Evolutionary conservation across 2,888 invertebrate species (phyloP).

Genomic region (Aproaerema taeniolella): DNA sequence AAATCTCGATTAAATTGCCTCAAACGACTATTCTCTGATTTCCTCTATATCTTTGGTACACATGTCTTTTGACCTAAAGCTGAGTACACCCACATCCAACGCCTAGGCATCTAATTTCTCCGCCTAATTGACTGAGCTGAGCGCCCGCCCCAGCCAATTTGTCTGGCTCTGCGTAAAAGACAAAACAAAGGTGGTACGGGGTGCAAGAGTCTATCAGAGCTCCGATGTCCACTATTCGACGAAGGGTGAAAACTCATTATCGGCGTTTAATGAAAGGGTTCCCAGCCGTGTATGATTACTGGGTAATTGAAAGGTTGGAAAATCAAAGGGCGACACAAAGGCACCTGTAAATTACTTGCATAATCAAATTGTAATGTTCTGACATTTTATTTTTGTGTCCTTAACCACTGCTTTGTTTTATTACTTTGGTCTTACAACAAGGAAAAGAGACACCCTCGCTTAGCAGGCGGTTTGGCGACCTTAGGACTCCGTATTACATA

Average conservation of each 20-base stretch:
- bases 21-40: too few relatives aligned
- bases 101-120: constrained; percentile 23
- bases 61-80: too few relatives aligned
- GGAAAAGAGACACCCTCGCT: too few relatives aligned
- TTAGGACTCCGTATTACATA: too few relatives aligned
- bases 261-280: constrained; percentile 70
- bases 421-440: too few relatives aligned
- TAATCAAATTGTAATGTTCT: constrained; percentile 13
- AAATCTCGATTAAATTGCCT: too few relatives aligned
- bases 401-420: too few relatives aligned
- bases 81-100: too few relatives aligned
- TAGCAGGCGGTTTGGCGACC: too few relatives aligned
- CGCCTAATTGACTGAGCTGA: constrained; percentile 46
- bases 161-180: constrained; percentile 45
- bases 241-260: constrained; percentile 75
- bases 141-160: constrained; percentile 42
- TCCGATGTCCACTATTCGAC: constrained; percentile 66
- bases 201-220: constrained; percentile 49
- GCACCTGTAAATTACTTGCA: constrained; percentile 49
- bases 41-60: too few relatives aligned
- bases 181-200: too few relatives aligned
- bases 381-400: too few relatives aligned
- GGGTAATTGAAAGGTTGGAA: constrained; percentile 72
- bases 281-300: constrained; percentile 72
- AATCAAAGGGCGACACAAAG: constrained; percentile 64